Evolutionary conservation across 2,797 vertebrate species (phyloP), one percentile per base, ranked within the genome.

Genomic region (Pseudomugil tenellus): DNA sequence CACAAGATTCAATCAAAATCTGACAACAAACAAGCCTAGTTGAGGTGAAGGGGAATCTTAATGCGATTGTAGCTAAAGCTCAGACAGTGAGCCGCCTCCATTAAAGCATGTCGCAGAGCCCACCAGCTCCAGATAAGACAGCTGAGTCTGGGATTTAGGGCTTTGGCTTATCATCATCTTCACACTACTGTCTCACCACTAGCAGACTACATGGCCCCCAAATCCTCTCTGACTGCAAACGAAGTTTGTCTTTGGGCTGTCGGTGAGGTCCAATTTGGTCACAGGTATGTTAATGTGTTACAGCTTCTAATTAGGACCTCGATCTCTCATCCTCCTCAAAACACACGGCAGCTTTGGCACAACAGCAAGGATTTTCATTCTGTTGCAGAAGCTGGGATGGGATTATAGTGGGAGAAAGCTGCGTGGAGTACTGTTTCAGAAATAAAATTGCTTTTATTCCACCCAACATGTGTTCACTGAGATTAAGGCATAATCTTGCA

Each of bases 371-470:
- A 78, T 90, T 89, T 92, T 89, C 87, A 89, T 92, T 91, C 82
- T 80, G 84, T 57, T 74, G 80, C 89, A 83, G 87, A 81, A 82
- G 89, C 77, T 46, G 68, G 90, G 84, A 90, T 86, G 88, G 94
- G 94, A 93, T 94, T 94, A 95, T 75, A 62, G 87, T 67, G 70
- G 54, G 76, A 39, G 87, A 39, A 86, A 93, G 92, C 92, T 90
- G 78, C 72, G 85, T 74, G 86, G 93, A 94, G 93, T 87, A 91
- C 76, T 79, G 90, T 95, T 97, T 95, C 92, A 94, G 89, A 93
- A 96, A 94, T 93, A 95, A 96, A 96, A 96, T 96, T 94, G 94
- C 93, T 96, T 96, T 96, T 95, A 95, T 96, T 96, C 95, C 94
- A 92, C 90, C 93, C 94, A 94, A 95, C 95, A 95, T 96, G 95